phyloP scores from a whole-genome alignment of 1,140 invertebrate species.

The Megathymus violae region DNA sequence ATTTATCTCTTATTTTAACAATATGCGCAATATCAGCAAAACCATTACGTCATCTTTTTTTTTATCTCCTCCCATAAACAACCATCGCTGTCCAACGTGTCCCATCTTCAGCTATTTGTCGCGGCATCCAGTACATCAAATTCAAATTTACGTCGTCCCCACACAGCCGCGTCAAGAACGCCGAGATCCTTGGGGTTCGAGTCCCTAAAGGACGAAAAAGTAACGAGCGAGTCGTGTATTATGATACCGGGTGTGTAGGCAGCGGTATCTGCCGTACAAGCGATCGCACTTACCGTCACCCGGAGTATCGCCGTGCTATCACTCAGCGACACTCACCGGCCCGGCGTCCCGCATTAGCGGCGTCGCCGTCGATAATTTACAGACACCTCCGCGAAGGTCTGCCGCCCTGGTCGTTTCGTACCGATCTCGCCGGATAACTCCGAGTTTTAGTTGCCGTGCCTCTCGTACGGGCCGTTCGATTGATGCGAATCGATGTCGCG shows the following conservation, averaged over 20 bases:
- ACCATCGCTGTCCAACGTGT: no score
- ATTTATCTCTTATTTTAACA: no score
- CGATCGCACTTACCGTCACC: constrained; percentile 78
- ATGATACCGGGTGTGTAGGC: constrained; percentile 31
- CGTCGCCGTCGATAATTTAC: constrained; percentile 78
- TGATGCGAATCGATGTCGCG: background rate
- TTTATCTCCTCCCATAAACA: no score
- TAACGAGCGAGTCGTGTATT: constrained; percentile 57
- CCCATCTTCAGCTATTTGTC: no score
- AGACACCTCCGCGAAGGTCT: constrained; percentile 60
- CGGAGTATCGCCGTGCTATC: constrained; percentile 74
- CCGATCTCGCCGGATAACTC: constrained; percentile 5
- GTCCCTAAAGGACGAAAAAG: constrained; percentile 56
- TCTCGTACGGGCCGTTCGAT: background rate
- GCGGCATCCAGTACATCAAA: constrained; percentile 20
- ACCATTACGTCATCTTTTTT: no score
- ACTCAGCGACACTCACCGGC: constrained; percentile 66
- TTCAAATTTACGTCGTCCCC: constrained; percentile 36
- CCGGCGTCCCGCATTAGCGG: constrained; percentile 70
- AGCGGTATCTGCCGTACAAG: constrained; percentile 76
- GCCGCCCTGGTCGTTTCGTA: constrained; percentile 57
- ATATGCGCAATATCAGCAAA: no score
- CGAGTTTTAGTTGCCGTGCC: constrained; percentile 1
- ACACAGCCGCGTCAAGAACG: no score
- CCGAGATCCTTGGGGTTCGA: constrained; percentile 38